Evolutionary conservation across 2,888 invertebrate species (phyloP).

Genomic region (Epinotia brunnichana): DNA sequence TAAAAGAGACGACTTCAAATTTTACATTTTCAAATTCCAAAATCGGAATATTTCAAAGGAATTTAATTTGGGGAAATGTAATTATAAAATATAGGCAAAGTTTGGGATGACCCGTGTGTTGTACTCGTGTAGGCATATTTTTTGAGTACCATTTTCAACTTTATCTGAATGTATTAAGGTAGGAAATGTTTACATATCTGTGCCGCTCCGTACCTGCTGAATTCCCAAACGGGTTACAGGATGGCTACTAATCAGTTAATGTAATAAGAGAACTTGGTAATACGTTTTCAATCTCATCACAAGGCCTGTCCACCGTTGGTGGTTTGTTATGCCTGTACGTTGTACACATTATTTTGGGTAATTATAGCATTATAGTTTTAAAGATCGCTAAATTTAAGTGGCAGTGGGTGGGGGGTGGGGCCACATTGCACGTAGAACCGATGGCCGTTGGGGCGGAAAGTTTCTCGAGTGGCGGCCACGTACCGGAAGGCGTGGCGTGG

Average conservation of each 20-base stretch:
- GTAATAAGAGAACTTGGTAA: constrained; percentile 4
- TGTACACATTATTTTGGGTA: too few species aligned
- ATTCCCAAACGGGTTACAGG: constrained; percentile 10
- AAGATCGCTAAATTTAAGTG: too few species aligned
- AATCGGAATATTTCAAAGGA: constrained; percentile 25
- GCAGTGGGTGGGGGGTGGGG: too few species aligned
- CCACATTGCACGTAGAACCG: too few species aligned
- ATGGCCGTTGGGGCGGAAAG: too few species aligned
- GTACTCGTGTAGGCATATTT: neutral
- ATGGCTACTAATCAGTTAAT: neutral
- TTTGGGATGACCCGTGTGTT: constrained; percentile 2
- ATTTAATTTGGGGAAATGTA: constrained; percentile 25
- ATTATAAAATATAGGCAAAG: constrained; percentile 31
- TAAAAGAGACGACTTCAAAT: constrained; percentile 8
- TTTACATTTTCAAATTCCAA: constrained; percentile 20
- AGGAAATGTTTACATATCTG: too few species aligned
- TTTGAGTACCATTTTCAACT: too few species aligned
- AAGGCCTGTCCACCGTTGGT: neutral
- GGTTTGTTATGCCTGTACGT: too few species aligned
- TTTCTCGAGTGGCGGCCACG: too few species aligned
- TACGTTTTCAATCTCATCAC: constrained; percentile 11
- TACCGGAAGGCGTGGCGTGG: too few species aligned
- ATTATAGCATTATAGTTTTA: too few species aligned
- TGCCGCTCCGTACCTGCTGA: neutral
- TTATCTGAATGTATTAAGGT: too few species aligned